Base-by-base conservation (phyloP, 2,797 vertebrate genomes). In the Pteropus rufus region DNA sequence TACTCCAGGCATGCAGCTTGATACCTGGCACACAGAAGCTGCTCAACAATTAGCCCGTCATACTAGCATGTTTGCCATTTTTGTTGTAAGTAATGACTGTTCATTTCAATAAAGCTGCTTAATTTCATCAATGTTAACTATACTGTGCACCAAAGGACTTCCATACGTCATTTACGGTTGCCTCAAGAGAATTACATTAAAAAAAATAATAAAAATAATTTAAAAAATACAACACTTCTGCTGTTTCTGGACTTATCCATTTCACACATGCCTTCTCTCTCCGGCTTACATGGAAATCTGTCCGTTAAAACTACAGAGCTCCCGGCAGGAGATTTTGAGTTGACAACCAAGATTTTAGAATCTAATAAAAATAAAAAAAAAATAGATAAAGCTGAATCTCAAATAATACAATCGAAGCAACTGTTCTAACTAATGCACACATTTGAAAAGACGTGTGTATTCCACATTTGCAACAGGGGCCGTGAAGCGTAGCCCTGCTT, bases 291-390 rank as follows among this genome's bases (percentile, higher is more conserved):
- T 11, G 24, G 64, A 96, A 77, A 69, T 93, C 67, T 88, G 39
- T 75, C 58, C 58, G 39, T 94, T 60, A 46, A 82, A 94, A 70
- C 34, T 15, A 72, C 44, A 52, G 39, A 49, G 12, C 5, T 80
- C 70, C 79, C 52, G 19, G 36, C 7, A 26, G 44, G 89, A 86
- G 73, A 85, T 24, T 95, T 88, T 80, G 16, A 75, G 18, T 72
- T 86, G 64, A 77, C 39, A 86, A n/a, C 67, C 24, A 58, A 93
- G 60, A 90, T 84, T 93, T 93, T 72, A 87, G 77, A 96, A 65
- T 65, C 69, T 14, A 87, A 21, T 84, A 77, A 93, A 93, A 87
- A 52, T 7, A 87, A 77, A 93, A 92, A 87, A 52, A 49, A 87
- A 52, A 86, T 4, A 79, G 80, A 72, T 67, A 87, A 77, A 87